phyloP scores from a whole-genome alignment of 2,797 vertebrate genomes.

The Trachops cirrhosus region DNA sequence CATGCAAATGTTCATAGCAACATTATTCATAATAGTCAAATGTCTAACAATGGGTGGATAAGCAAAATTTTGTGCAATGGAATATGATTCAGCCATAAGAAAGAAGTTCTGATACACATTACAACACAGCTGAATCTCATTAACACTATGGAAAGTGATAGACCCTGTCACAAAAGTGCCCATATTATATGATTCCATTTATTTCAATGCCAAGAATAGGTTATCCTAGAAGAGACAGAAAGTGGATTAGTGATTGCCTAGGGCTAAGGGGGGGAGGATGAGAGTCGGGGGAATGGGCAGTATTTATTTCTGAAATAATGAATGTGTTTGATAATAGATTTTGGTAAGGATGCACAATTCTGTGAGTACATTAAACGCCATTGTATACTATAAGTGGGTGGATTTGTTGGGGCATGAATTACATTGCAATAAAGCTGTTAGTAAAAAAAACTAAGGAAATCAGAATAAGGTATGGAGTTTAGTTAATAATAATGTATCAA shows the following conservation, averaged over 20 bases:
- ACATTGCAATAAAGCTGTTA: neutral
- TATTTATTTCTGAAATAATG: neutral
- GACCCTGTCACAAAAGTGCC: neutral
- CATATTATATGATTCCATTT: neutral
- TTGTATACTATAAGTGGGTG: neutral
- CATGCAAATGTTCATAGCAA: neutral
- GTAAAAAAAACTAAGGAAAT: neutral
- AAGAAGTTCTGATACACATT: neutral
- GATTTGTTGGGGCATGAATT: neutral
- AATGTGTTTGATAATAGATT: neutral
- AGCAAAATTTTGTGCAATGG: neutral
- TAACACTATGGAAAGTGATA: neutral
- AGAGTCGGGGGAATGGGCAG: neutral
- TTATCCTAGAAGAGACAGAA: conserved; percentile 5
- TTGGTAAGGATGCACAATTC: neutral
- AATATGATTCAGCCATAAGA: neutral
- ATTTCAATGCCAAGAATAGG: neutral
- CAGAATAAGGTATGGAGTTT: neutral
- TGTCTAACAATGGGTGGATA: neutral
- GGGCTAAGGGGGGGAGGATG: neutral
- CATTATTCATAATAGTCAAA: neutral
- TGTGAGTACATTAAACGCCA: neutral
- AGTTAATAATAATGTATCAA: neutral
- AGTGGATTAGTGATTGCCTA: neutral
- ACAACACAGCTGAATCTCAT: neutral